A percentile compares a stretch with the other conserved stretches of the same genome.
Conservation (phyloP, 1,140 invertebrate species). For the Zaprionus lachaisei region DNA sequence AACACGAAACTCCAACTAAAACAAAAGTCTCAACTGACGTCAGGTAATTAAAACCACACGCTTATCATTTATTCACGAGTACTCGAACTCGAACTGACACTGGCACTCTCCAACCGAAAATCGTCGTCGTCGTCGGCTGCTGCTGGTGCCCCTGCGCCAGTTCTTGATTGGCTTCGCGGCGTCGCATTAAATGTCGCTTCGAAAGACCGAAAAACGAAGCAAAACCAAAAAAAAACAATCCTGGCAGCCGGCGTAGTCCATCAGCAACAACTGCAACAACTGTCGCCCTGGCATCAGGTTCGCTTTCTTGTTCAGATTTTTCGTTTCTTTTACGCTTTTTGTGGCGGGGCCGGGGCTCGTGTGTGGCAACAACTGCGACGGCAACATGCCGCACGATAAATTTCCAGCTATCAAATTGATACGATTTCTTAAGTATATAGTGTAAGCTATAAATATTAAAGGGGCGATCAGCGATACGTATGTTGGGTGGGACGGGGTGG, state of each 20-base stretch:
- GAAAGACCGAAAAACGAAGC: conserved; percentile 28
- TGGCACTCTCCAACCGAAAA: conserved; percentile 38
- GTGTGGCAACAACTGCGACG: conserved; percentile 33
- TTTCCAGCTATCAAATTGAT: conserved; percentile 55
- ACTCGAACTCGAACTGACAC: conserved; percentile 11
- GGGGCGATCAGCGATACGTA: background rate
- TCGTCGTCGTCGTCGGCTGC: conserved; percentile 40
- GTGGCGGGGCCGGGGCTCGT: conserved; percentile 42
- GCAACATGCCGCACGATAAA: conserved; percentile 54
- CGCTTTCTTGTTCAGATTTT: conserved; percentile 37
- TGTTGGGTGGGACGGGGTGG: background rate
- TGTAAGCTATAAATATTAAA: conserved; percentile 23
- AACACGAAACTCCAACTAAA: conserved; percentile 10
- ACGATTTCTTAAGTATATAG: conserved; percentile 42
- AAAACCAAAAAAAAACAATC: conserved; percentile 42
- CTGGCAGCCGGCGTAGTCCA: conserved; percentile 64
- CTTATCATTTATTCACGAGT: conserved; percentile 69
- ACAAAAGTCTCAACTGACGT: conserved; percentile 50
- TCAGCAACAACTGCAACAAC: conserved; percentile 48
- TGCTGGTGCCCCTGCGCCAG: conserved; percentile 57
- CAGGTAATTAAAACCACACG: conserved; percentile 77
- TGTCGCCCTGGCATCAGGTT: conserved; percentile 58
- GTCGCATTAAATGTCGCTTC: conserved; percentile 42
- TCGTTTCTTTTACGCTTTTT: conserved; percentile 17
- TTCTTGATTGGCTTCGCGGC: conserved; percentile 81